Conservation (phyloP, 2,888 invertebrate genomes). For the Teleiodes luculella region DNA sequence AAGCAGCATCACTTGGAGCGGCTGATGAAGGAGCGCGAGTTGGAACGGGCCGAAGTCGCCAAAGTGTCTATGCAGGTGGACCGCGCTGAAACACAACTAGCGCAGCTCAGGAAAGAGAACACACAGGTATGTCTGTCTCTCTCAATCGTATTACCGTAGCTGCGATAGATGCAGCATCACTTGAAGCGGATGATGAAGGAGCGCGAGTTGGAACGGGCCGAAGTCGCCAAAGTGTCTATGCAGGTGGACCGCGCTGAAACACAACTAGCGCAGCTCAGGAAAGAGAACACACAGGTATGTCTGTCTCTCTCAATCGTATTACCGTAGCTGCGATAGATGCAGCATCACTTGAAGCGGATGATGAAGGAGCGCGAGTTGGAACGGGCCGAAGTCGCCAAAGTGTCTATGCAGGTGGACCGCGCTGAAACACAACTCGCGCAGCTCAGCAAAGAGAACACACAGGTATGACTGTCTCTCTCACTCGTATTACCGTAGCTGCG, state of each 20-base stretch:
- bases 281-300: conserved; percentile 82
- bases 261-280: conserved; percentile 77
- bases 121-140: conserved; percentile 78
- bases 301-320: too few relatives aligned
- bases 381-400: conserved; percentile 91
- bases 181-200: conserved; percentile 95
- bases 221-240: conserved; percentile 89
- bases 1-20: conserved; percentile 97
- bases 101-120: conserved; percentile 80
- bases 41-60: conserved; percentile 93
- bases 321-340: conserved; percentile 94
- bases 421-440: conserved; percentile 81
- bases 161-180: conserved; percentile 96
- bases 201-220: conserved; percentile 92
- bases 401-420: conserved; percentile 88
- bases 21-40: conserved; percentile 92
- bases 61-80: conserved; percentile 90
- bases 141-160: too few relatives aligned
- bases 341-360: conserved; percentile 94
- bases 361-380: conserved; percentile 95
- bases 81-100: conserved; percentile 83
- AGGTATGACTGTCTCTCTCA: conserved; percentile 61
- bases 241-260: conserved; percentile 89
- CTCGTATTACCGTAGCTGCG: conserved; percentile 69
- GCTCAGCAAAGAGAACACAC: conserved; percentile 81